Evolutionary conservation across 2,888 invertebrate species (phyloP).

Genomic region (Himalopsyche kuldschensis): DNA sequence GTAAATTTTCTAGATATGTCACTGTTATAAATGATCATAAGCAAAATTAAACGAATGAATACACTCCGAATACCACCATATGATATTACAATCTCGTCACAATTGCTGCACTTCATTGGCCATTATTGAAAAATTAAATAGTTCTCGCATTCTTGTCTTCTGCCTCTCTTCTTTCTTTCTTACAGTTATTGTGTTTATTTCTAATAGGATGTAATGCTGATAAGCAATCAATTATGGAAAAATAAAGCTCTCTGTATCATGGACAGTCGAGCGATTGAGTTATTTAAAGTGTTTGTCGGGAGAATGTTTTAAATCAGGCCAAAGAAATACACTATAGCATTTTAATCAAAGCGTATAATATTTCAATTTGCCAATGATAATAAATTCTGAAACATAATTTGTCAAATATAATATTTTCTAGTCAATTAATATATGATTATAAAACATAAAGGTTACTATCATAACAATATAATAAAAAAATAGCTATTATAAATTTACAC

Average conservation of each 20-base stretch:
- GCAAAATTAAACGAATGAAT: neutral
- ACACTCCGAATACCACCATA: neutral
- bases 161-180: no score
- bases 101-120: no score
- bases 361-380: neutral
- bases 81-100: no score
- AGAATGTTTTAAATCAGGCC: neutral
- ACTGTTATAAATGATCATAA: neutral
- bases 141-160: no score
- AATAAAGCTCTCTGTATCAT: neutral
- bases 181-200: no score
- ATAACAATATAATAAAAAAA: neutral
- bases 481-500: neutral
- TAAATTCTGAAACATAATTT: neutral
- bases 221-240: no score
- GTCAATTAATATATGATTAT: neutral
- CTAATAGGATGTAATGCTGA: no score
- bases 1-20: neutral
- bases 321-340: neutral
- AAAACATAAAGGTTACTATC: neutral
- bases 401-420: neutral
- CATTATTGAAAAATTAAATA: no score
- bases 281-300: neutral
- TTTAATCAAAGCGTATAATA: neutral
- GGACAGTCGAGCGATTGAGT: neutral